Conservation (phyloP, 1,140 invertebrate genomes). For the Anthonomus grandis region DNA sequence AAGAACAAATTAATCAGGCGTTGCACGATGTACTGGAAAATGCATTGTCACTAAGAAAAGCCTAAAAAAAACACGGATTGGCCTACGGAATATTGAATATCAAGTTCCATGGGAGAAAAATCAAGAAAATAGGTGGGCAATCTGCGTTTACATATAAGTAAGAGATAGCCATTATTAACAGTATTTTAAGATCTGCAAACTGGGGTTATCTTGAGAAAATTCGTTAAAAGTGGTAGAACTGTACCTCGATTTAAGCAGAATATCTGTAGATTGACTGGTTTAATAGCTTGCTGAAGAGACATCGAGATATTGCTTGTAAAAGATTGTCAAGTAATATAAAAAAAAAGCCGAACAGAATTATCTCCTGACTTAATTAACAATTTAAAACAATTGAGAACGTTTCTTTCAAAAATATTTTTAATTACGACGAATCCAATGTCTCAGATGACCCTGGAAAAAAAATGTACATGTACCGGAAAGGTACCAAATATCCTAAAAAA, state of each 20-base stretch:
- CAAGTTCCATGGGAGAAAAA: not conserved
- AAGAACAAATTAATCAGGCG: not conserved
- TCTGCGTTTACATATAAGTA: not conserved
- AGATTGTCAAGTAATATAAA: not conserved
- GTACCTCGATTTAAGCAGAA: not conserved
- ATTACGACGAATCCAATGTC: not conserved
- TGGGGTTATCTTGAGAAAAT: not conserved
- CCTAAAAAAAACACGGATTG: not conserved
- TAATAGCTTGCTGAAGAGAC: constrained; percentile 4
- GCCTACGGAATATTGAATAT: not conserved
- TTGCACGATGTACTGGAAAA: constrained; percentile 1
- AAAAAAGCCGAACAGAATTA: not conserved
- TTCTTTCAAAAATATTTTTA: constrained; percentile 2
- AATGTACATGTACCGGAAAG: not conserved
- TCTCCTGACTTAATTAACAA: not conserved
- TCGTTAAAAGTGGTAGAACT: constrained; percentile 3
- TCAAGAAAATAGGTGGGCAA: not conserved
- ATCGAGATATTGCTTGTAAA: constrained; percentile 3
- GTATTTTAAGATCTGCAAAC: not conserved
- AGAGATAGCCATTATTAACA: too few relatives aligned
- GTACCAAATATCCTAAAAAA: constrained; percentile 5
- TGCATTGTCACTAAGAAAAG: not conserved
- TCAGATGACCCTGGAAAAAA: not conserved
- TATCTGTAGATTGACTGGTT: not conserved
- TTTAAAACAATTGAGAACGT: constrained; percentile 1